Evolutionary conservation across 2,113 vertebrate genomes (phyloP).

Genomic region (human): GRCh38 chr14:100733001-100733500

Average conservation of each 20-base stretch:
- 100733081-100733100: neutral
- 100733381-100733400: neutral
- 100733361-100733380: slow-evolving; percentile 43
- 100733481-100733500: fast-evolving
- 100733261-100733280: fast-evolving
- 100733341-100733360: slow-evolving; percentile 66
- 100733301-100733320: neutral
- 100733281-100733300: neutral
- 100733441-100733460: neutral
- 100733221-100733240: neutral
- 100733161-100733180: neutral
- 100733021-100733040: neutral
- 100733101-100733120: neutral
- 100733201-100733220: neutral
- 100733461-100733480: neutral
- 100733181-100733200: neutral
- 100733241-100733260: neutral
- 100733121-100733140: neutral
- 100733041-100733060: fast-evolving
- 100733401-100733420: neutral
- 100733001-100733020: neutral
- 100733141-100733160: neutral
- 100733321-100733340: slow-evolving; percentile 36
- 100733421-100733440: neutral
- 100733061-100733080: neutral